Evolutionary conservation across 2,797 vertebrate genomes (phyloP), one percentile per base, ranked within the genome.

Genomic region (Adelosebastes latens): DNA sequence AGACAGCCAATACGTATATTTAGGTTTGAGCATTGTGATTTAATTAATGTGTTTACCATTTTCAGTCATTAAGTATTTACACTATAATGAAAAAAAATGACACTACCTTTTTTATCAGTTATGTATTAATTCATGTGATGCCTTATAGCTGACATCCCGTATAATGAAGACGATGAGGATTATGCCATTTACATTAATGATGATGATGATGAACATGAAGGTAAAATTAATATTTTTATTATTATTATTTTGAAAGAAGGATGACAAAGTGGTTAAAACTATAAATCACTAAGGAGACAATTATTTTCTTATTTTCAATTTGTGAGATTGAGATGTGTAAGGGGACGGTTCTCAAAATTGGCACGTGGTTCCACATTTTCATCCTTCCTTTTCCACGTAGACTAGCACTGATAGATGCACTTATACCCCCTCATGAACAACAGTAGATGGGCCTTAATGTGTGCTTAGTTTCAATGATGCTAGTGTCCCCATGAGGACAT

Each of bases 191-290:
- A 70, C 70, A 59, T 39, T 86, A 61, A 65, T 60, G 60, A 75
- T 80, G 84, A 81, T 46, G 71, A 79, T 46, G 74, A 84, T 69
- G 84, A 85, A 56, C 46, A 77, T 73, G 55, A 87, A 93, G 88
- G 88, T 92, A 93, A 91, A 79, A 60, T 69, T 0, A 0, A 49
- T 24, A 2, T 56, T 60, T 75, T 60, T 42, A 2, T 65, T 8
- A 74, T 60, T 62, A 6, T 53, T 53, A 27, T 62, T 75, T 70
- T 52, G 10, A 81, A 49, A 83, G 32, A 83, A 80, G 62, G 75
- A 87, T 84, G 72, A 85, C 32, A 83, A 84, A 74, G 72, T 85
- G 53, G 20, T 72, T 64, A 8, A 59, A 82, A 63, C 12, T 34
- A 8, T 34, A 58, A 79, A 66, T 25, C 16, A 18, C n/a, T 65